Base-by-base conservation (phyloP, 2,113 vertebrate species). In the Pelmatolapia mariae region DNA sequence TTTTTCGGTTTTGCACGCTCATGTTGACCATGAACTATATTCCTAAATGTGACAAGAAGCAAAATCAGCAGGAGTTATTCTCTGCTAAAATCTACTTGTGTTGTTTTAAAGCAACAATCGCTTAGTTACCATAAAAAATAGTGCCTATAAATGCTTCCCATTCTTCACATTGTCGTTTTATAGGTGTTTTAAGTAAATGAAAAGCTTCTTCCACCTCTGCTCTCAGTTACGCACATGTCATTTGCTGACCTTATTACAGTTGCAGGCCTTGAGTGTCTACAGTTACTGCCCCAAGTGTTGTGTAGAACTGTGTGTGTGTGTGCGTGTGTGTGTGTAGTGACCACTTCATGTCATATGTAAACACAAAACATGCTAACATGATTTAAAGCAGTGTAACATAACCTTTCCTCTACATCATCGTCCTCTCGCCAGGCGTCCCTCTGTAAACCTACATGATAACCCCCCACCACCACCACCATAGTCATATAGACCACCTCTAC, bases 321-420 rank as follows among this genome's bases (percentile, higher is more conserved):
- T 56, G 43, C 38, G 57, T 80, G 78, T 76, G 36, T 40, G 15
- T 66, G 81, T 82, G 88, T 88, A 83, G 89, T 89, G 12, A 88
- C 63, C 59, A 54, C 81, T 76, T 79, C 71, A 33, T 87, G 76
- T 83, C 86, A 87, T 76, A 1, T 61, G 29, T 80, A 81, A 89
- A 88, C 61, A 76, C 19, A 18, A 59, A 83, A 89, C 86, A 91
- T 52, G 85, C 73, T 24, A 89, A 85, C 80, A 53, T 87, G 85
- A 93, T 90, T 87, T 88, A 90, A 76, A 13, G 71, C 5, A 36
- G 19, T 24, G 76, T 73, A 87, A 90, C 68, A 8, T 10, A 24
- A 86, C 61, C 47, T 26, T 50, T 54, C 43, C 57, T 29, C 73
- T 10, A 33, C 45, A 12, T 80, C 80, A 7, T 61, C 53, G 10